Percentiles rank a stretch among this genome's conserved stretches.
These are phyloP conservation scores for Eristalinus sepulchralis DNA, from an alignment of 2,888 invertebrate species.

Conservation along the genomic window DNA sequence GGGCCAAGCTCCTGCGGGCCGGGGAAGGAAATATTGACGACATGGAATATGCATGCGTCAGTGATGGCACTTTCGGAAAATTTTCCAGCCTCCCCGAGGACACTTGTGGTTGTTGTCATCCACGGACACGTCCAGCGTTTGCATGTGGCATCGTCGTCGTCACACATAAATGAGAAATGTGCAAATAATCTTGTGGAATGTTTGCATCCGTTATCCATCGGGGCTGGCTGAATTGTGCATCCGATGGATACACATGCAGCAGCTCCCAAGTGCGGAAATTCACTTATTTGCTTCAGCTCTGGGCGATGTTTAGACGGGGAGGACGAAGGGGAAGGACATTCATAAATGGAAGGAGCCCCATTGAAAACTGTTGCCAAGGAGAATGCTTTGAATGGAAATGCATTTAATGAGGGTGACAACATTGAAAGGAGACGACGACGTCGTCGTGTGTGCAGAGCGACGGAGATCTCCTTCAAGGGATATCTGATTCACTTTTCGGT, in stretches of 20 bases:
- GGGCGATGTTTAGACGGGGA: not conserved
- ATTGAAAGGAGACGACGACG: not conserved
- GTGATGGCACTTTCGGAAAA: not conserved
- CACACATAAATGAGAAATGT: conserved; percentile 42
- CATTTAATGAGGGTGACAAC: not conserved
- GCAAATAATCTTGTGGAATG: conserved; percentile 62
- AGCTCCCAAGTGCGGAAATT: conserved; percentile 16
- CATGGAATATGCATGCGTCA: not conserved
- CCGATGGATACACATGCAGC: conserved; percentile 3
- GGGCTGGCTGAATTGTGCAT: conserved; percentile 20
- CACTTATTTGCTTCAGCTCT: conserved; percentile 28
- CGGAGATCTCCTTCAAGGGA: not conserved
- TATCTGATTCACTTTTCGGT: not conserved
- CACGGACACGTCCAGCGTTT: conserved; percentile 2
- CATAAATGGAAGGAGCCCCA: not conserved
- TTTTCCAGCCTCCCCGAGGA: not conserved
- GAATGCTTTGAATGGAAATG: not conserved
- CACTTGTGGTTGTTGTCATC: not conserved
- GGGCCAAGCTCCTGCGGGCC: not conserved
- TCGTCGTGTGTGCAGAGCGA: not conserved
- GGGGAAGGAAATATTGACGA: not conserved
- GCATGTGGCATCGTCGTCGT: conserved; percentile 15
- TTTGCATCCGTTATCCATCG: conserved; percentile 41
- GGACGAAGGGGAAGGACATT: not conserved
- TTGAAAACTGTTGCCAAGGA: conserved; percentile 18